Conservation (phyloP, 2,888 invertebrate genomes). For the Oxystoma pomonae region DNA sequence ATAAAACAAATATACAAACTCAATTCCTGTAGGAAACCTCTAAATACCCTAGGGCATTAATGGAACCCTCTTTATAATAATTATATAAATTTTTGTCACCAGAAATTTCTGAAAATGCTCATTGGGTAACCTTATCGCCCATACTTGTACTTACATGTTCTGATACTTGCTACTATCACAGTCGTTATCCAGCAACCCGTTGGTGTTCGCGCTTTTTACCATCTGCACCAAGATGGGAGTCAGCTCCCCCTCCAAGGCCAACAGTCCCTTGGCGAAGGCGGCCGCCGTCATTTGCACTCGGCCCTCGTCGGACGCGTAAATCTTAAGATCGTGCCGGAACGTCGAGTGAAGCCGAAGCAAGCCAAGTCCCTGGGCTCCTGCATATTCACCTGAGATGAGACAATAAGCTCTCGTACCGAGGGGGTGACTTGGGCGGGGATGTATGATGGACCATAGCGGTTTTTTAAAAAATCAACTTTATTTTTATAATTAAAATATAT, state of each 20-base stretch:
- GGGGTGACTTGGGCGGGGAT: background rate
- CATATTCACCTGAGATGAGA: slow-evolving; percentile 67
- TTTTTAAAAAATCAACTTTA: too few relatives aligned
- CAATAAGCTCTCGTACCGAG: slow-evolving; percentile 11
- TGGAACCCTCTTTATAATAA: too few relatives aligned
- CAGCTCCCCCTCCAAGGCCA: slow-evolving; percentile 96
- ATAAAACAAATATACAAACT: too few relatives aligned
- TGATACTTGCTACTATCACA: slow-evolving; percentile 95
- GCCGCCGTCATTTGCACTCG: slow-evolving; percentile 99
- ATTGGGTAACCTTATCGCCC: too few relatives aligned
- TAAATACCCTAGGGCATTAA: too few relatives aligned
- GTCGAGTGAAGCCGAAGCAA: slow-evolving; percentile 94
- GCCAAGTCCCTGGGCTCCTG: slow-evolving; percentile 92
- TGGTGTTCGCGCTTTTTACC: slow-evolving; percentile 99
- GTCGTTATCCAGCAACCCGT: slow-evolving; percentile 96
- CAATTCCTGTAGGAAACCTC: too few relatives aligned
- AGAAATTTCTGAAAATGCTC: too few relatives aligned
- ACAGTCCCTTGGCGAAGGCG: slow-evolving; percentile 96
- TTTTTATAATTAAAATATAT: too few relatives aligned
- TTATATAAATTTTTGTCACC: too few relatives aligned
- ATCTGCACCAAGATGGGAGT: slow-evolving; percentile 99
- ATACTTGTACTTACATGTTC: slow-evolving; percentile 85
- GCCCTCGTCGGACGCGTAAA: slow-evolving; percentile 99
- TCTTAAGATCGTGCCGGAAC: slow-evolving; percentile 97
- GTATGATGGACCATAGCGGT: slow-evolving; percentile 9